phyloP scores from a whole-genome alignment of 2,888 invertebrate species.

The Eulithis testata region DNA sequence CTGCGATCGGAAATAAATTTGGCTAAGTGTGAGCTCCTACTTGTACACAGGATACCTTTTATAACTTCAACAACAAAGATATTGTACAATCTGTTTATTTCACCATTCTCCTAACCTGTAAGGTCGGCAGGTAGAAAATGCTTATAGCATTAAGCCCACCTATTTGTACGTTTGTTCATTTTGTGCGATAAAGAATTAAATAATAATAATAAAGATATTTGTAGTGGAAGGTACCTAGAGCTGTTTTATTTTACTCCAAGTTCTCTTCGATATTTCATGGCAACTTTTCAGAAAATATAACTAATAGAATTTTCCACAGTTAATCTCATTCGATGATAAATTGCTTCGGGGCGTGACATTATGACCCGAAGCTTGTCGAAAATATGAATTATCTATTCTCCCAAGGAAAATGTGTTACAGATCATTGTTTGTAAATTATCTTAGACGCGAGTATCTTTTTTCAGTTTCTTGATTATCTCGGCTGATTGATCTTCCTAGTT shows the following conservation, averaged over 20 bases:
- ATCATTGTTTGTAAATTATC: constrained; percentile 3
- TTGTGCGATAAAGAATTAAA: no score
- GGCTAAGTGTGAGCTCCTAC: background rate
- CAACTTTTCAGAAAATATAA: background rate
- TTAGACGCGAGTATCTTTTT: background rate
- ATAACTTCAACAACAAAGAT: no score
- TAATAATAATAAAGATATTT: no score
- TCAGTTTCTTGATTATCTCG: background rate
- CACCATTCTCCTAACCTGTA: no score
- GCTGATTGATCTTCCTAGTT: no score
- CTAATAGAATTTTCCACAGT: background rate
- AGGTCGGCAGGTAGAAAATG: no score
- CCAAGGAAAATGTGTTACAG: constrained; percentile 5
- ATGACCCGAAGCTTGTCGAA: constrained; percentile 5
- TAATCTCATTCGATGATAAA: constrained; percentile 7
- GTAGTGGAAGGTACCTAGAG: no score
- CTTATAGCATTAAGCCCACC: no score
- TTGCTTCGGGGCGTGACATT: background rate
- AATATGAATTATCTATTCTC: constrained; percentile 11
- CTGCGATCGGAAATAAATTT: constrained; percentile 11
- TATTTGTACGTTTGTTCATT: no score
- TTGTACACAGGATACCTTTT: background rate
- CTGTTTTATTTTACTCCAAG: no score
- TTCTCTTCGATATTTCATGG: background rate
- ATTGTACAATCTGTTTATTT: no score